Conservation (phyloP, 2,888 invertebrate species). For the Phyllotreta striolata region DNA sequence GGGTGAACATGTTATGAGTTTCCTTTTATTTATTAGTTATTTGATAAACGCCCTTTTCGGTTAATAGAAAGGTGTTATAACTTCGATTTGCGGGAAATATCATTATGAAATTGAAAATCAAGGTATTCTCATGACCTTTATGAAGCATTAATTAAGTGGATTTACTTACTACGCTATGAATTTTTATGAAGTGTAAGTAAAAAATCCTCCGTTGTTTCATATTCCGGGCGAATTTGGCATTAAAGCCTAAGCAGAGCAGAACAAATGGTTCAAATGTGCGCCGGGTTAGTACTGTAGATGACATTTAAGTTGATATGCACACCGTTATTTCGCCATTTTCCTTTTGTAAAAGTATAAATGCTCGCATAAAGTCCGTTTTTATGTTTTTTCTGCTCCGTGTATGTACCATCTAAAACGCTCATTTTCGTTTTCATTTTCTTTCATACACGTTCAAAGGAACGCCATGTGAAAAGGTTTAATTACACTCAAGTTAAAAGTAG, state of each 20-base stretch:
- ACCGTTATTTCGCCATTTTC: constrained; percentile 13
- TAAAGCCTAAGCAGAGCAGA: constrained; percentile 26
- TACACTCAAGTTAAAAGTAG: no score
- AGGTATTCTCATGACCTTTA: no score
- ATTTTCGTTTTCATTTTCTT: no score
- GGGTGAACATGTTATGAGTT: constrained; percentile 10
- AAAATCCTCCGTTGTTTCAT: constrained; percentile 17
- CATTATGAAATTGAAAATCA: no score
- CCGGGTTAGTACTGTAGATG: constrained; percentile 17
- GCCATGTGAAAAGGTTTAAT: no score
- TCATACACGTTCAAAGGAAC: no score
- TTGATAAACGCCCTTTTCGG: background rate
- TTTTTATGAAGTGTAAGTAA: constrained; percentile 19
- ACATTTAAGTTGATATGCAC: constrained; percentile 21
- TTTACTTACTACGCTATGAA: background rate
- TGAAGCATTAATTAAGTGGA: no score
- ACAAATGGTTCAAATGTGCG: constrained; percentile 24
- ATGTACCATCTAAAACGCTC: background rate
- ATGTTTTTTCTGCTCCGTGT: background rate
- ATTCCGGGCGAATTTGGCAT: constrained; percentile 20
- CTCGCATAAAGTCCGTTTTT: constrained; percentile 12
- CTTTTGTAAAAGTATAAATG: constrained; percentile 16
- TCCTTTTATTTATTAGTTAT: constrained; percentile 9
- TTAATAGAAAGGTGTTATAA: background rate
- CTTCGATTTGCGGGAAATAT: no score